Evolutionary conservation across 2,113 vertebrate species (phyloP), one percentile per base, ranked within the genome.

Genomic region (Sporophila hypoxantha): DNA sequence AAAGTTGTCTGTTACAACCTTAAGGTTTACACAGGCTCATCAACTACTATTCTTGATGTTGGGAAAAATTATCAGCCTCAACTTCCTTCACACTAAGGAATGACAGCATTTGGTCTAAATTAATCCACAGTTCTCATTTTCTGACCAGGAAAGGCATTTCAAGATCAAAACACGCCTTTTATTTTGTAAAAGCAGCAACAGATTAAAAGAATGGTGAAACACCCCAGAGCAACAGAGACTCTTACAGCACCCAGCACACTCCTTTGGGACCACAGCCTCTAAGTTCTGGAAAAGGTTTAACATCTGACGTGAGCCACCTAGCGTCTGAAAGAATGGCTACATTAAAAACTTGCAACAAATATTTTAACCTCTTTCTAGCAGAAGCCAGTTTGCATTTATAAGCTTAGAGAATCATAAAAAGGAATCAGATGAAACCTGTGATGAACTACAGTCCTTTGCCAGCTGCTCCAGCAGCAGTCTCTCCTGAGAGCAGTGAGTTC

Each of bases 221-320:
- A 10, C 1, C 14, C 9, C 0, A 12, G 14, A 68, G 69, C 17
- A 29, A 52, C 61, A 60, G 55, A 70, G 37, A 29, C 42, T 42
- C 5, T 52, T 8, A 37, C 32, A 30, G 65, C 23, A 21, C 11
- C 32, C 41, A 30, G 46, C 19, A 5, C 21, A 2, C 15, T 46
- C 55, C 25, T 12, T 34, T 10, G 46, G 36, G 75, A 89, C 14
- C 59, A 3, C 50, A 41, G 53, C 9, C 76, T 14, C 12, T 5
- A 27, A 57, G 32, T 21, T 34, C 57, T 21, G 30, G 66, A 30
- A 22, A 22, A 90, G 82, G 56, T 49, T 95, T 80, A 41, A 76
- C 46, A 93, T 92, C 78, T 74, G 91, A 91, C 76, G 93, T 82
- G 93, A 88, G 94, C 92, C 95, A 93, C 82, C 95, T 94, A 94